Conservation (phyloP, 2,113 vertebrate genomes). For the Boleophthalmus pectinirostris region DNA sequence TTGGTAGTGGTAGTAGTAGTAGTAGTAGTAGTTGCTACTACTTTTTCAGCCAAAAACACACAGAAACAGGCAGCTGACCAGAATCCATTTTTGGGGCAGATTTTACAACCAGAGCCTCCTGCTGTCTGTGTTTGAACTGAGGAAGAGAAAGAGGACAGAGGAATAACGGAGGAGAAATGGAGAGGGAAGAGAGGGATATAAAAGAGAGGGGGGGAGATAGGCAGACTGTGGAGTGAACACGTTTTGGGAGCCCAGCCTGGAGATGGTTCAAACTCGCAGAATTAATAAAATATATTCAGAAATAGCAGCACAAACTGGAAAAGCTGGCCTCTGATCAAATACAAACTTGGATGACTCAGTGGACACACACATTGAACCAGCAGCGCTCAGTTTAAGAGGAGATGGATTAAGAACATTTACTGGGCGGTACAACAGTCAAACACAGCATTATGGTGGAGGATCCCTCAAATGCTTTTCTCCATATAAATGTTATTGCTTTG, state of each 20-base stretch:
- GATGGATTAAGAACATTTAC: background rate
- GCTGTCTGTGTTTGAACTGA: background rate
- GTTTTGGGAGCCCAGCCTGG: background rate
- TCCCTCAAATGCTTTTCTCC: too few species aligned
- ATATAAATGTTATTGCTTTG: too few species aligned
- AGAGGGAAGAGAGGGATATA: background rate
- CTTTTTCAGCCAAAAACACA: background rate
- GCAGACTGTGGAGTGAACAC: background rate
- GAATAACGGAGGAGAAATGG: background rate
- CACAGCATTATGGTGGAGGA: background rate
- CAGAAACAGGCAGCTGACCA: constrained; percentile 1
- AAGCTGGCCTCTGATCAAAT: background rate
- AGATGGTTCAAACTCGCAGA: background rate
- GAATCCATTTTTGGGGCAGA: background rate
- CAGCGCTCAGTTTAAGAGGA: background rate
- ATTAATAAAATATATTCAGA: background rate
- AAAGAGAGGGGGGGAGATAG: background rate
- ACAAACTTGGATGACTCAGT: background rate
- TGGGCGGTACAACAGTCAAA: background rate
- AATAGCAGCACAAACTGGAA: background rate
- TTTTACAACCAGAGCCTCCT: constrained; percentile 5
- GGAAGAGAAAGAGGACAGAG: background rate
- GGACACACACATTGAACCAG: background rate
- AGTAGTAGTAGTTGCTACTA: background rate
- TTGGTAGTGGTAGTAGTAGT: too few species aligned